Percentiles rank a stretch among this genome's conserved stretches.
Evolutionary conservation across 35 echinoderm and acorn worm genomes (phyloP).

Genomic region (Patiria miniata): DNA sequence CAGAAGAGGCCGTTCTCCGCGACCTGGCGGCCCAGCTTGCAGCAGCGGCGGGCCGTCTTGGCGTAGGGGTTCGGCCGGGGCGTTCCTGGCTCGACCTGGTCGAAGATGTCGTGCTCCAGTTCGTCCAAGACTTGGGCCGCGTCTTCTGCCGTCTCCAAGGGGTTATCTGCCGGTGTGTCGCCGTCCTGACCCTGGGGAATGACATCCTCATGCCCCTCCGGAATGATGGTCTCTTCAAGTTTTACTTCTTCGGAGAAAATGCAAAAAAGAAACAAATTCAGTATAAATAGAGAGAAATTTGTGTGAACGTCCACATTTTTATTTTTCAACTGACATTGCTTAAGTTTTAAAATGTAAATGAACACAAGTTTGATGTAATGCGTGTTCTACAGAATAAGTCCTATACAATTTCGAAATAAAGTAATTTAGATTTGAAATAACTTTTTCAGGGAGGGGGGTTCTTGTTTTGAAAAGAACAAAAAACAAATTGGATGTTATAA

Average conservation of each 20-base stretch:
- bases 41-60: conserved; percentile 65
- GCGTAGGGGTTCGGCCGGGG: background rate
- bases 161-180: background rate
- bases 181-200: background rate
- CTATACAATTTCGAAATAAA: too few species aligned
- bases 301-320: too few species aligned
- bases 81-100: conserved; percentile 28
- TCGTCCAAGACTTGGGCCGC: conserved; percentile 35
- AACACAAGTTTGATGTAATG: too few species aligned
- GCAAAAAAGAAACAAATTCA: background rate
- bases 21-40: conserved; percentile 74
- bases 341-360: too few species aligned
- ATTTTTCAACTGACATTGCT: too few species aligned
- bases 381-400: too few species aligned
- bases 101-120: conserved; percentile 55
- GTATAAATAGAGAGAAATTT: too few species aligned
- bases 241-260: conserved; percentile 3
- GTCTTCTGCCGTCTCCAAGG: background rate
- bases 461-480: too few species aligned
- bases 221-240: background rate
- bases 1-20: conserved; percentile 65
- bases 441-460: too few species aligned
- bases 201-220: background rate
- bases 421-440: too few species aligned
- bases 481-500: too few species aligned